Evolutionary conservation across 2,888 invertebrate genomes (phyloP).

Genomic region (Spicauda simplicius): DNA sequence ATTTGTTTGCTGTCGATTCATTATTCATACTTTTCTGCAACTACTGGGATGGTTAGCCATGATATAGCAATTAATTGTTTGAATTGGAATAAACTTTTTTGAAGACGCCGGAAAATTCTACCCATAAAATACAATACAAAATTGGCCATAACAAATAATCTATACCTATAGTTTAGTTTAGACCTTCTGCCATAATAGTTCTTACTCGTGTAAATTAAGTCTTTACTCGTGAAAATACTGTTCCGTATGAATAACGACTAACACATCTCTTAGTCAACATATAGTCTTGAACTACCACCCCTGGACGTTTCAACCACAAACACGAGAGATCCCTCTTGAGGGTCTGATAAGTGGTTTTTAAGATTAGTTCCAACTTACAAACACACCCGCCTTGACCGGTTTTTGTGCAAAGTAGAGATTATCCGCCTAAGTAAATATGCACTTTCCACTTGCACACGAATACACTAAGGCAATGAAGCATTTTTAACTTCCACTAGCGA

Average conservation of each 20-base stretch:
- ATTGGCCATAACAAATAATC: too few relatives aligned
- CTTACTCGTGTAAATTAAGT: too few relatives aligned
- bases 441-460: background rate
- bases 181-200: too few relatives aligned
- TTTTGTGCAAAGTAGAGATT: constrained; percentile 27
- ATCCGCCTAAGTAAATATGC: constrained; percentile 32
- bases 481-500: background rate
- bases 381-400: constrained; percentile 10
- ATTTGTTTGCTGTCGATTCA: background rate
- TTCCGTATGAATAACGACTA: background rate
- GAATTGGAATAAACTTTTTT: too few relatives aligned
- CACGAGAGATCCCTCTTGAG: constrained; percentile 10
- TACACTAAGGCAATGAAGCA: background rate
- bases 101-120: too few relatives aligned
- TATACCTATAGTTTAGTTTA: too few relatives aligned
- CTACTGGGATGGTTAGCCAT: too few relatives aligned
- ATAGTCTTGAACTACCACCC: constrained; percentile 5
- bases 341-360: constrained; percentile 30
- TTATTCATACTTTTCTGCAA: too few relatives aligned
- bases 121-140: too few relatives aligned
- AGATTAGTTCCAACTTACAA: constrained; percentile 24
- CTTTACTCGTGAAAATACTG: too few relatives aligned
- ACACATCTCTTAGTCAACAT: background rate
- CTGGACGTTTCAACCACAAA: constrained; percentile 14
- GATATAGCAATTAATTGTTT: too few relatives aligned